These are phyloP conservation scores for Apomyelois bistriatella DNA, from an alignment of 2,888 invertebrate genomes.

Conservation along the genomic window DNA sequence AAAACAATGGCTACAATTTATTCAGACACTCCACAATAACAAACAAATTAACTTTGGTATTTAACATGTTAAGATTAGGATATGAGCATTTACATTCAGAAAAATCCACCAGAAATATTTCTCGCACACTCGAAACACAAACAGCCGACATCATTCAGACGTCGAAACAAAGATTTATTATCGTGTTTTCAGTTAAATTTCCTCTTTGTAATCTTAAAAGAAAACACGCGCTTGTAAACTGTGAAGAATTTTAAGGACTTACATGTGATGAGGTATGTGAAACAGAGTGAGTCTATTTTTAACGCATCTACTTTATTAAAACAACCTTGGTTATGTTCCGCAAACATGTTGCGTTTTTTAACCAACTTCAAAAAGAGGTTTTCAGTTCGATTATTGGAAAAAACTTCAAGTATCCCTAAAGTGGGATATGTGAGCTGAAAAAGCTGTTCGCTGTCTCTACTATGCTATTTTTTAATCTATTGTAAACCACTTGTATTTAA, in stretches of 20 bases:
- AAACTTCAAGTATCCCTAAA: no score
- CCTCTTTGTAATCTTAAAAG: slow-evolving; percentile 23
- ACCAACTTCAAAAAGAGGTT: neutral
- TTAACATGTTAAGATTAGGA: no score
- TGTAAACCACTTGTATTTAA: no score
- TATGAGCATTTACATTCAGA: no score
- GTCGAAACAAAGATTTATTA: slow-evolving; percentile 27
- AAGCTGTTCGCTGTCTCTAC: no score
- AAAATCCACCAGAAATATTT: neutral
- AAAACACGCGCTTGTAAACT: slow-evolving; percentile 28
- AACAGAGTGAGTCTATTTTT: neutral
- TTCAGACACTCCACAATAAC: no score
- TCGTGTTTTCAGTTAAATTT: slow-evolving; percentile 17
- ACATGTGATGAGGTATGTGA: slow-evolving; percentile 24
- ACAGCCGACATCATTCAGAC: slow-evolving; percentile 19
- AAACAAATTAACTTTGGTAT: no score
- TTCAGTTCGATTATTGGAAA: no score
- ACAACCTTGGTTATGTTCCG: neutral
- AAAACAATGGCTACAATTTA: no score
- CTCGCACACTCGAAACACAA: slow-evolving; percentile 19
- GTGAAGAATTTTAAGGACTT: slow-evolving; percentile 36
- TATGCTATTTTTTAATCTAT: no score
- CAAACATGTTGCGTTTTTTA: neutral
- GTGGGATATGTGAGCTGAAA: no score
- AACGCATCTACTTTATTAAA: neutral